Conservation (phyloP, 2,888 invertebrate genomes). For the Meandrusa payeni region DNA sequence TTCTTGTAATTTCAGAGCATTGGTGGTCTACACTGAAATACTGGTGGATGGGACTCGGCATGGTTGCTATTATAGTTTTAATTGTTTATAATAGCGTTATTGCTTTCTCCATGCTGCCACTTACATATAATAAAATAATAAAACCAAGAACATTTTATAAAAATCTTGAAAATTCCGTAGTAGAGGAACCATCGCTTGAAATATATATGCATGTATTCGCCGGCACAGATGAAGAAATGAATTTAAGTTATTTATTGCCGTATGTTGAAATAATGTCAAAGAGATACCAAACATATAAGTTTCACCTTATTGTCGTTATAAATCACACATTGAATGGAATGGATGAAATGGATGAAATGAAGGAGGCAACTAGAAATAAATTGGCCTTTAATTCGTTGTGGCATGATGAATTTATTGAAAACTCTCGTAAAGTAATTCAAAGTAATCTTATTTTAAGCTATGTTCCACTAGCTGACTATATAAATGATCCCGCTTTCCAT, state of each 20-base stretch:
- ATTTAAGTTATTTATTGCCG: slow-evolving; percentile 51
- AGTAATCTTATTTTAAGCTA: slow-evolving; percentile 47
- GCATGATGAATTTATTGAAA: slow-evolving; percentile 32
- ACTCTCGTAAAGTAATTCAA: slow-evolving; percentile 27
- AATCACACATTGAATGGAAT: slow-evolving; percentile 51
- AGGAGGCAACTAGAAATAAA: slow-evolving; percentile 54
- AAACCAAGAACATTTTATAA: slow-evolving; percentile 31
- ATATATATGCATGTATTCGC: slow-evolving; percentile 61
- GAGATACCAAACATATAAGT: slow-evolving; percentile 50
- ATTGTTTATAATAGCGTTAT: slow-evolving; percentile 59
- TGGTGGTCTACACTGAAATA: slow-evolving; percentile 57
- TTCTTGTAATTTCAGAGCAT: slow-evolving; percentile 50
- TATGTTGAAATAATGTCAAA: slow-evolving; percentile 49
- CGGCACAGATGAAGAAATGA: slow-evolving; percentile 40
- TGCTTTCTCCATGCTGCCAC: slow-evolving; percentile 47
- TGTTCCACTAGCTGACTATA: slow-evolving; percentile 45
- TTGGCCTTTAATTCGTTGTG: slow-evolving; percentile 57
- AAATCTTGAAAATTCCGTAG: slow-evolving; percentile 24
- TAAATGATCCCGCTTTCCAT: slow-evolving; percentile 56
- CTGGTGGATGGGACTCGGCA: slow-evolving; percentile 65
- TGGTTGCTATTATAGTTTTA: slow-evolving; percentile 57
- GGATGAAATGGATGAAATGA: slow-evolving; percentile 31
- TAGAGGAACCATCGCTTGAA: slow-evolving; percentile 31
- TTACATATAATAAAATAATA: slow-evolving; percentile 28
- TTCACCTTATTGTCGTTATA: slow-evolving; percentile 50